A percentile compares a stretch with the other conserved stretches of the same genome.
These are phyloP conservation scores for Byasa hedistus DNA, from an alignment of 2,888 invertebrate species.

Conservation along the genomic window DNA sequence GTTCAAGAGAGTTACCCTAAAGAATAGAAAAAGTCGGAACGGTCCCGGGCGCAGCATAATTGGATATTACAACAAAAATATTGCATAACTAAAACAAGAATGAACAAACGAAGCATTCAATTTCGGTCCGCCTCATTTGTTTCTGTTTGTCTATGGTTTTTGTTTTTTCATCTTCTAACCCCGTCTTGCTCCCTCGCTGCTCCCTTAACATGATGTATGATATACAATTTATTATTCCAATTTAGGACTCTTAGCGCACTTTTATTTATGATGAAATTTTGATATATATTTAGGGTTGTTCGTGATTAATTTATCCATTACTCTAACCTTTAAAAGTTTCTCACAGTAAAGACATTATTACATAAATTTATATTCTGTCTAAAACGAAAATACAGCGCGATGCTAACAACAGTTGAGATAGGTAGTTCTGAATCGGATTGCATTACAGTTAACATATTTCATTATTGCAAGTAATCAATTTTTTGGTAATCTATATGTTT, in stretches of 20 bases:
- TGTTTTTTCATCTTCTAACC: conserved; percentile 40
- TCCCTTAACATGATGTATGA: conserved; percentile 50
- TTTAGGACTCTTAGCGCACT: conserved; percentile 56
- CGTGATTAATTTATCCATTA: conserved; percentile 33
- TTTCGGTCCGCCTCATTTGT: conserved; percentile 66
- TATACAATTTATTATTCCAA: conserved; percentile 67
- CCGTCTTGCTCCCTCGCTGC: conserved; percentile 33
- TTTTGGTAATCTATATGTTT: too few relatives aligned
- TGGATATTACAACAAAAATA: conserved; percentile 75
- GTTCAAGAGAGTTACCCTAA: conserved; percentile 62
- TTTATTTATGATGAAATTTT: conserved; percentile 54
- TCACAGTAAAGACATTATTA: neutral
- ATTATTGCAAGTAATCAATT: too few relatives aligned
- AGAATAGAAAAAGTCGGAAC: conserved; percentile 64
- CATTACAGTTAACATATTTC: too few relatives aligned
- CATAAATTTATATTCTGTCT: too few relatives aligned
- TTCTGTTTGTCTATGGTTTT: conserved; percentile 59
- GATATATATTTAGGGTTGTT: conserved; percentile 41
- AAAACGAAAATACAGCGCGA: too few relatives aligned
- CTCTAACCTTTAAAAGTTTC: conserved; percentile 1
- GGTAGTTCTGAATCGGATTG: too few relatives aligned
- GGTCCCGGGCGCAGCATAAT: conserved; percentile 63
- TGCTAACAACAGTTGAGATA: too few relatives aligned
- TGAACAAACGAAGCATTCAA: conserved; percentile 52
- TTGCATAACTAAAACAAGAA: conserved; percentile 62